Evolutionary conservation across 1,140 invertebrate species (phyloP).

Genomic region (Micrasema minimum): DNA sequence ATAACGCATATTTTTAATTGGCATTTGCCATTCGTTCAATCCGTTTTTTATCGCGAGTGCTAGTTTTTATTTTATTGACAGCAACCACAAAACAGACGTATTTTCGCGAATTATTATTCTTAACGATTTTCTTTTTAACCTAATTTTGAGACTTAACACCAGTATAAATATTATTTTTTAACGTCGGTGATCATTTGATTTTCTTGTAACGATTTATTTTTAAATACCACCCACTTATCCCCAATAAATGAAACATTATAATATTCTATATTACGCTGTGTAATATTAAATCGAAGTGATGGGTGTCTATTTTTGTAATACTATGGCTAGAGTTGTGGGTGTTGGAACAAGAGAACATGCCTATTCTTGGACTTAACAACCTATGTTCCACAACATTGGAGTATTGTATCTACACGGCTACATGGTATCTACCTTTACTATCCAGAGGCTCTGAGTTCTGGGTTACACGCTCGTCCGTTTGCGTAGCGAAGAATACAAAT

Average conservation of each 20-base stretch:
- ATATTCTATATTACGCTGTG: too few species aligned
- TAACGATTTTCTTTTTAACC: too few species aligned
- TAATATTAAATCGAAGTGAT: constrained; percentile 3
- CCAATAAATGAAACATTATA: too few species aligned
- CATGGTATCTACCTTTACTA: too few species aligned
- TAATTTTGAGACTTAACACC: too few species aligned
- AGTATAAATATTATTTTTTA: too few species aligned
- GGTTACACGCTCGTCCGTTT: background rate
- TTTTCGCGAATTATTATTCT: too few species aligned
- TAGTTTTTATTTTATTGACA: constrained; percentile 14
- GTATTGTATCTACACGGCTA: too few species aligned
- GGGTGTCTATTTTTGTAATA: constrained; percentile 15
- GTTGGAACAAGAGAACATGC: background rate
- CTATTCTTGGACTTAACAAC: too few species aligned
- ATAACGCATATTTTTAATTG: constrained; percentile 9
- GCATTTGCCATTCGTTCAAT: constrained; percentile 10
- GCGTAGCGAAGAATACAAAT: constrained; percentile 9
- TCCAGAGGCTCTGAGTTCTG: background rate
- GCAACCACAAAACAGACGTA: constrained; percentile 9
- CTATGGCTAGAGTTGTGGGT: background rate
- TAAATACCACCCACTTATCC: too few species aligned
- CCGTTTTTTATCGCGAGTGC: constrained; percentile 2
- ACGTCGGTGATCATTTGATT: too few species aligned
- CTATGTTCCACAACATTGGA: too few species aligned
- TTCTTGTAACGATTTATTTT: constrained; percentile 4